phyloP scores from a whole-genome alignment of 2,113 vertebrate genomes.

The Phalacrocorax aristotelis region DNA sequence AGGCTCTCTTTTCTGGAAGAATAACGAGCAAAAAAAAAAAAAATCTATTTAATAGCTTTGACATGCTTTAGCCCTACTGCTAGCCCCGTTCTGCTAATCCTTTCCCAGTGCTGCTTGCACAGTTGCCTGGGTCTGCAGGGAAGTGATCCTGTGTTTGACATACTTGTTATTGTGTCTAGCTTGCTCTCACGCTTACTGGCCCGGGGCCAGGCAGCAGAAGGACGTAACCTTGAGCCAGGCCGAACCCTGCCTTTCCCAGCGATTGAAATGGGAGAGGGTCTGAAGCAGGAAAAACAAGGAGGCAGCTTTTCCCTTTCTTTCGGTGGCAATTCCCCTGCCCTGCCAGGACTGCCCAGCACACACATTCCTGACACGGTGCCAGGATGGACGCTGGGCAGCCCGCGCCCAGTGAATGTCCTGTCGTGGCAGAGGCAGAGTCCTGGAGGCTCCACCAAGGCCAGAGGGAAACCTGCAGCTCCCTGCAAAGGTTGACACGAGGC shows the following conservation, averaged over 20 bases:
- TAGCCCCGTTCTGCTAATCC: background rate
- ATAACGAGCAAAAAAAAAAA: background rate
- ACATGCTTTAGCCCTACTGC: background rate
- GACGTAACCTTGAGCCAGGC: constrained; percentile 8
- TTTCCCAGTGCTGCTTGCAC: background rate
- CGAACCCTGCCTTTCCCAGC: constrained; percentile 35
- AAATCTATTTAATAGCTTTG: background rate
- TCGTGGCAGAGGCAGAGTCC: background rate
- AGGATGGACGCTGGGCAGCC: background rate
- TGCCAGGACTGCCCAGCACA: background rate
- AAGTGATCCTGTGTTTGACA: constrained; percentile 45
- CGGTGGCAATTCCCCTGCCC: background rate
- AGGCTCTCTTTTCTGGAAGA: background rate
- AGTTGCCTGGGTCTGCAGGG: background rate
- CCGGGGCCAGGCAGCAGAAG: constrained; percentile 36
- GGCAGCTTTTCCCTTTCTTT: constrained; percentile 50
- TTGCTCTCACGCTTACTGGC: constrained; percentile 45
- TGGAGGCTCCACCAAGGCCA: fast-evolving
- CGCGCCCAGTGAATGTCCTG: fast-evolving
- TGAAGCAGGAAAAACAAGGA: constrained; percentile 35
- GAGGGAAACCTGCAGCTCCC: background rate
- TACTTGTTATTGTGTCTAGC: constrained; percentile 49
- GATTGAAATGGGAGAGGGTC: background rate
- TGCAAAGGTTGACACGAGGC: fast-evolving
- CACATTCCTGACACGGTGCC: constrained; percentile 9